phyloP scores from a whole-genome alignment of 2,888 invertebrate genomes.

The Elegia similella region DNA sequence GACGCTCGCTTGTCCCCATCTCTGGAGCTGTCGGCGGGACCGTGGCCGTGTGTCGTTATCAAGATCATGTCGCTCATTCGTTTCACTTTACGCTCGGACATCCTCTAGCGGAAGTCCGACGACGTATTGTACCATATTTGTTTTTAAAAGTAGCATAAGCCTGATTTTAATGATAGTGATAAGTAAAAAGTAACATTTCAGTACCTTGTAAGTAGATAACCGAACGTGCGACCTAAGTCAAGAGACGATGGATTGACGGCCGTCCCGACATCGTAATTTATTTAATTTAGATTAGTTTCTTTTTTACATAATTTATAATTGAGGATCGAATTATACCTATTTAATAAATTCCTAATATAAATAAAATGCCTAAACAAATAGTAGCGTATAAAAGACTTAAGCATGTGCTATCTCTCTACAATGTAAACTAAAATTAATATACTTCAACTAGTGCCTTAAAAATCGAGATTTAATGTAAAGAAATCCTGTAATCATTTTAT shows the following conservation, averaged over 20 bases:
- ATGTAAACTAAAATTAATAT: conserved; percentile 48
- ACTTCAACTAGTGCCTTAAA: conserved; percentile 59
- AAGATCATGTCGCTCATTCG: conserved; percentile 78
- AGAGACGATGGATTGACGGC: conserved; percentile 78
- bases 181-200: conserved; percentile 74
- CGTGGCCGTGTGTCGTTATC: conserved; percentile 75
- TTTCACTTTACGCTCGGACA: conserved; percentile 73
- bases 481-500: conserved; percentile 48
- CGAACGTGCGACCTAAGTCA: conserved; percentile 81
- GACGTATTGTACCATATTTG: conserved; percentile 79
- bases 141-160: conserved; percentile 67
- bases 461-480: conserved; percentile 43
- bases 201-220: conserved; percentile 80
- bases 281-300: conserved; percentile 71
- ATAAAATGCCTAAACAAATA: conserved; percentile 53
- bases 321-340: conserved; percentile 66
- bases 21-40: conserved; percentile 68
- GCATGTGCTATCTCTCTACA: conserved; percentile 53
- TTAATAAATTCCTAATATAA: conserved; percentile 69
- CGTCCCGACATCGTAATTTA: conserved; percentile 82
- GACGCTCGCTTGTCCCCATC: conserved; percentile 80
- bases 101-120: conserved; percentile 57
- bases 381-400: conserved; percentile 54
- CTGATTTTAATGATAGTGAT: conserved; percentile 73
- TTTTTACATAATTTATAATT: conserved; percentile 74